Percentiles rank a stretch among this genome's conserved stretches.
These are phyloP conservation scores for Sebastiscus tertius DNA, from an alignment of 2,797 vertebrate genomes.

Conservation along the genomic window DNA sequence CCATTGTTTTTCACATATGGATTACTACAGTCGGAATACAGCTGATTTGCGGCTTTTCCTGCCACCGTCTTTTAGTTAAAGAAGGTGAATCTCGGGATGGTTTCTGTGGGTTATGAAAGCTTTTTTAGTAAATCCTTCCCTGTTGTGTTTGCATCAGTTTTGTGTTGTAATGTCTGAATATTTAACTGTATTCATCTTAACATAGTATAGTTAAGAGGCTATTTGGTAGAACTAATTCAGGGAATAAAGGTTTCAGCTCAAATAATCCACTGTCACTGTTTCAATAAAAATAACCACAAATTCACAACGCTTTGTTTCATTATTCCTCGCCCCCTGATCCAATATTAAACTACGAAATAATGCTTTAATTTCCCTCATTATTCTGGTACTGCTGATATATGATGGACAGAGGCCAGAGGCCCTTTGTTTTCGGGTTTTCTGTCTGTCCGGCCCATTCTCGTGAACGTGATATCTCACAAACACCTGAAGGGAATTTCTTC, in stretches of 20 bases:
- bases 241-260: slow-evolving; percentile 70
- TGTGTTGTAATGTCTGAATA: slow-evolving; percentile 74
- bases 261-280: slow-evolving; percentile 75
- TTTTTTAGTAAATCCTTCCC: slow-evolving; percentile 36
- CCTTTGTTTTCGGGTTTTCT: no score
- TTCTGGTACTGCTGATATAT: not conserved
- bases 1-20: not conserved
- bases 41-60: not conserved
- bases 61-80: not conserved
- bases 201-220: slow-evolving; percentile 69
- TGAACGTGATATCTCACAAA: no score
- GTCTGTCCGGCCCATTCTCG: no score
- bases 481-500: no score
- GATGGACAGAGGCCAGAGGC: no score
- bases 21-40: not conserved
- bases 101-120: slow-evolving; percentile 38
- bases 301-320: not conserved
- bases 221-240: slow-evolving; percentile 80
- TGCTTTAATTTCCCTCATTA: not conserved
- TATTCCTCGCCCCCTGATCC: not conserved
- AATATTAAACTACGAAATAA: no score
- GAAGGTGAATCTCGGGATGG: slow-evolving; percentile 13
- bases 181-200: slow-evolving; percentile 76
- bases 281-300: slow-evolving; percentile 75
- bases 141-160: slow-evolving; percentile 67